Conservation (phyloP, 30 jellyfish, hydroid and myxozoan species). For the Pseudorhiza aurosa region DNA sequence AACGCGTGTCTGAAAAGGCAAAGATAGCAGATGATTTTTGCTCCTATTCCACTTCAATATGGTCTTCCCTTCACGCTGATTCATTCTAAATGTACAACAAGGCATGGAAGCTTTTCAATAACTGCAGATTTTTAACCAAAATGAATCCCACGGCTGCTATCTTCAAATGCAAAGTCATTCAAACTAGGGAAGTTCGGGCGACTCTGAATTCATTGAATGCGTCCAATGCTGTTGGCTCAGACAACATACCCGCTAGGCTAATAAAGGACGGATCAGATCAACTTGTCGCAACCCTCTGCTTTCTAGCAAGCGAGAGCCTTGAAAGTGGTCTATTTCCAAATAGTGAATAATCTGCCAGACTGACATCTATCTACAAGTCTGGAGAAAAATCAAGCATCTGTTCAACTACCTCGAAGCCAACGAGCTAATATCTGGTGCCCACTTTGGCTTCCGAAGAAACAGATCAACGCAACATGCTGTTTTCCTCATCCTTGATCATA, state of each 20-base stretch:
- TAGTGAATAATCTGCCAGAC: conserved; percentile 46
- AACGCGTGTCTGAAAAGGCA: conserved; percentile 28
- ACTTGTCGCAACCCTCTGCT: conserved; percentile 59
- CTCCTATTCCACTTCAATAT: conserved; percentile 49
- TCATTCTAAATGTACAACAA: conserved; percentile 18
- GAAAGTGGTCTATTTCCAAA: conserved; percentile 57
- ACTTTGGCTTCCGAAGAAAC: conserved; percentile 49
- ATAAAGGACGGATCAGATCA: conserved; percentile 61
- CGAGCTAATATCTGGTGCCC: conserved; percentile 23
- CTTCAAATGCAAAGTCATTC: conserved; percentile 39
- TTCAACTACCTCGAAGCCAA: conserved; percentile 38
- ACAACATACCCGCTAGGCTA: conserved; percentile 49
- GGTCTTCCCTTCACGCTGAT: conserved; percentile 47
- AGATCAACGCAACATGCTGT: conserved; percentile 54
- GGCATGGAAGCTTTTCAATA: conserved; percentile 28
- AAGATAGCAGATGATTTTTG: conserved; percentile 44
- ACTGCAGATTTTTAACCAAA: conserved; percentile 12
- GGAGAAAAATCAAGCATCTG: too few species aligned
- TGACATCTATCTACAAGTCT: conserved; percentile 33
- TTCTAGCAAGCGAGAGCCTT: conserved; percentile 37
- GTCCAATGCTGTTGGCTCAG: conserved; percentile 38
- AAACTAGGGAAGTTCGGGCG: conserved; percentile 58
- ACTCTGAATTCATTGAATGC: conserved; percentile 32
- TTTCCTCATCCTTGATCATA: conserved; percentile 53
- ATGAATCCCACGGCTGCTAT: conserved; percentile 44